Percentiles rank a stretch among this genome's conserved stretches.
phyloP scores from a whole-genome alignment of 2,888 invertebrate genomes.

The Teleogryllus oceanicus region DNA sequence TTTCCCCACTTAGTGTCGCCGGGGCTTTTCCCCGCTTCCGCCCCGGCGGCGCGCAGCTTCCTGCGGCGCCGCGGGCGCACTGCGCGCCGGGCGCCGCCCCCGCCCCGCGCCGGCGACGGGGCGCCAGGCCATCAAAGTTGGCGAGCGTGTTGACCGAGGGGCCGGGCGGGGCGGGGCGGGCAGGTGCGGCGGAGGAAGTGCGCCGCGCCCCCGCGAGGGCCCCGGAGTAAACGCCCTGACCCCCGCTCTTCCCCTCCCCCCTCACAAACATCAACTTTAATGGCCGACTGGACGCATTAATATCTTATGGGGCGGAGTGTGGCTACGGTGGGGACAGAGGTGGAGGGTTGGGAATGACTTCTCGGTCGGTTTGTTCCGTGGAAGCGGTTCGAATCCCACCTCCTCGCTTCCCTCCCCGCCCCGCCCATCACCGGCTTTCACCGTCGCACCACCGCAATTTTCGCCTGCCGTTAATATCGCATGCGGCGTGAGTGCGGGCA shows the following conservation, averaged over 20 bases:
- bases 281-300: neutral
- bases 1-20: too few relatives aligned
- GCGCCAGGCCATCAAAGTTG: neutral
- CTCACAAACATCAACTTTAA: conserved; percentile 3
- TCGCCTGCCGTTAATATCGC: too few relatives aligned
- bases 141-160: neutral
- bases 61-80: neutral
- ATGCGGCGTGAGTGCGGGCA: too few relatives aligned
- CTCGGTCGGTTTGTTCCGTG: neutral
- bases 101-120: neutral
- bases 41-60: too few relatives aligned
- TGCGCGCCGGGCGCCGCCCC: neutral
- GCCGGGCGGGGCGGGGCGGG: neutral
- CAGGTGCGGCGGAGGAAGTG: too few relatives aligned
- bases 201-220: too few relatives aligned
- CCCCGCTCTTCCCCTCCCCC: neutral
- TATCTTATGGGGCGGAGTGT: neutral
- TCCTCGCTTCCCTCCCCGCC: too few relatives aligned
- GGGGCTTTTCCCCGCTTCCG: too few relatives aligned
- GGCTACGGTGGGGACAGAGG: neutral
- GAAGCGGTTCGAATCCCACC: neutral
- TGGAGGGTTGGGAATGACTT: neutral
- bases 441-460: too few relatives aligned
- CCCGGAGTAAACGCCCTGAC: too few relatives aligned
- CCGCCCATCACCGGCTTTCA: too few relatives aligned